These are phyloP conservation scores for Excalfactoria chinensis DNA, from an alignment of 2,113 vertebrate species.

Conservation along the genomic window DNA sequence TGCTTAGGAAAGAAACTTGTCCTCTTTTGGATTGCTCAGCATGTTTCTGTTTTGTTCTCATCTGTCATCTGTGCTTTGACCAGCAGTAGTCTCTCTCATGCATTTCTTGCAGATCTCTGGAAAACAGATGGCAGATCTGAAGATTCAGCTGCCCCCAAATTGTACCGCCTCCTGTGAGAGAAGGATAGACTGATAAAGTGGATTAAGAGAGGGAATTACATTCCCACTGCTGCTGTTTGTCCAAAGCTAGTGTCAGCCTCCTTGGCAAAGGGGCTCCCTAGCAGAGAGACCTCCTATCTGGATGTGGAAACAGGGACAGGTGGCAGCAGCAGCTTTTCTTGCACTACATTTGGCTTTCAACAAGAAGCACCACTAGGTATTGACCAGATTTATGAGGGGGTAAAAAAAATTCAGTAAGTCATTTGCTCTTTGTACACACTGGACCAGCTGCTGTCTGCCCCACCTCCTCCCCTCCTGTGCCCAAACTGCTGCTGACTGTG, in stretches of 20 bases:
- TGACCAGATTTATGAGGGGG: neutral
- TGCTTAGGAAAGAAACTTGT: neutral
- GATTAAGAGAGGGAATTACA: neutral
- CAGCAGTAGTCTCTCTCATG: neutral
- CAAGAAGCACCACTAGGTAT: neutral
- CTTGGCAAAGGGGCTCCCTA: neutral
- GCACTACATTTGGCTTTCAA: neutral
- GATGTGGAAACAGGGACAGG: neutral
- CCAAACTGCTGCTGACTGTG: neutral
- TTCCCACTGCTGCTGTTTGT: neutral
- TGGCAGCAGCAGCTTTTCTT: neutral
- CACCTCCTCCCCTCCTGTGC: neutral
- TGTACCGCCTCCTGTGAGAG: neutral
- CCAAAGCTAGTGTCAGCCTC: neutral
- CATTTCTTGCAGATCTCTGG: neutral
- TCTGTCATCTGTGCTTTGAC: neutral
- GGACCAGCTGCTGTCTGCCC: neutral
- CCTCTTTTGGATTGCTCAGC: slow-evolving; percentile 20
- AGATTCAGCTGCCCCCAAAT: slow-evolving; percentile 16
- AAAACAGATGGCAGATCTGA: slow-evolving; percentile 27
- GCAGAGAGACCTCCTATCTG: neutral
- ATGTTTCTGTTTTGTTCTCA: neutral
- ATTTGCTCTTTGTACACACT: neutral
- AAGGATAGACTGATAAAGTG: neutral
- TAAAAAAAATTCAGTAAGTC: neutral